Conservation (phyloP, 2,113 vertebrate genomes). For the Erythrolamprus reginae region DNA sequence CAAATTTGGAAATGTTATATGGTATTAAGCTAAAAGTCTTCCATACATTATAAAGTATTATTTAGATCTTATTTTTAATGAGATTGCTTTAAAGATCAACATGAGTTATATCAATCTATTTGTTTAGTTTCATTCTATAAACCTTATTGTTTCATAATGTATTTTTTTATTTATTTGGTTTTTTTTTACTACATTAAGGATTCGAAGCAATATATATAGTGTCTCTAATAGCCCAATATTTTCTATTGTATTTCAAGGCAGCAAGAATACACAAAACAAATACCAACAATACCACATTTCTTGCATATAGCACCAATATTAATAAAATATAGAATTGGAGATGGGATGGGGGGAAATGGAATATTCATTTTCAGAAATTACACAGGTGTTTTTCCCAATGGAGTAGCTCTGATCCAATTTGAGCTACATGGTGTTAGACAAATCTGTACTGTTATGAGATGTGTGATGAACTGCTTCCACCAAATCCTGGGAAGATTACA, state of each 20-base stretch:
- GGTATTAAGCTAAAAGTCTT: neutral
- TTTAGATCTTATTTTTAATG: neutral
- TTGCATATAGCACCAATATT: neutral
- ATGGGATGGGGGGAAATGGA: neutral
- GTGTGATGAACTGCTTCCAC: neutral
- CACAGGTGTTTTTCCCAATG: neutral
- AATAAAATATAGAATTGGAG: neutral
- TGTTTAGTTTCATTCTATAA: neutral
- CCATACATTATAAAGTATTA: neutral
- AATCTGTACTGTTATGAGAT: neutral
- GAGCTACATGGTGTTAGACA: neutral
- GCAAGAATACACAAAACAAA: neutral
- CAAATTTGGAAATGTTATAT: constrained; percentile 7
- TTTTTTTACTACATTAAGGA: constrained; percentile 10
- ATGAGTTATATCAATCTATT: neutral
- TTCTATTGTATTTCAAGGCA: neutral
- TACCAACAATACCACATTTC: neutral
- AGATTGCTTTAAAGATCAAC: neutral
- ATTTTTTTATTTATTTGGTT: too few relatives aligned
- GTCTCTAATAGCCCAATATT: neutral
- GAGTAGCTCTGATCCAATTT: neutral
- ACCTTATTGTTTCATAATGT: neutral
- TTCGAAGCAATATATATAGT: constrained; percentile 22
- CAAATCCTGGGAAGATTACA: neutral
- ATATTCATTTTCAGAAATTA: neutral